A percentile compares a stretch with the other conserved stretches of the same genome.
Evolutionary conservation across 2,113 vertebrate species (phyloP).

Genomic region (Theropithecus gelada): DNA sequence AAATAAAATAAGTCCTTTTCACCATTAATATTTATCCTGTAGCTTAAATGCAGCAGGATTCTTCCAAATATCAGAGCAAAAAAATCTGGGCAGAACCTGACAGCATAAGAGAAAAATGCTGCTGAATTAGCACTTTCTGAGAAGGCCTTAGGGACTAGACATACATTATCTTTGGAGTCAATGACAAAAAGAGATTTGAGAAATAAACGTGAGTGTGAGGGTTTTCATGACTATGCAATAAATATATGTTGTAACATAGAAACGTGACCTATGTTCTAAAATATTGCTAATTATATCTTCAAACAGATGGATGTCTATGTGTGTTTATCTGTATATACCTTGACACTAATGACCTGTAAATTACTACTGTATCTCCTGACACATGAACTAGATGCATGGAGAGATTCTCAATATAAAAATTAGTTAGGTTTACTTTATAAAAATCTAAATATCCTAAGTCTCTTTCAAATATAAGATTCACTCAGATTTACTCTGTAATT

Average conservation of each 20-base stretch:
- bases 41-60: neutral
- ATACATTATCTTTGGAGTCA: conserved; percentile 24
- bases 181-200: conserved; percentile 42
- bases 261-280: neutral
- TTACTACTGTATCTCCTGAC: neutral
- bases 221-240: neutral
- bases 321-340: neutral
- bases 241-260: neutral
- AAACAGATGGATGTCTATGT: neutral
- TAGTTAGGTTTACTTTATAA: neutral
- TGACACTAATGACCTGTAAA: neutral
- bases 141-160: neutral
- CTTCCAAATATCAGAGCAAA: conserved; percentile 1
- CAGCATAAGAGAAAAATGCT: conserved; percentile 18
- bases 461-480: neutral
- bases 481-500: neutral
- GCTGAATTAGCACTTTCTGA: conserved; percentile 37
- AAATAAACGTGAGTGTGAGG: conserved; percentile 39
- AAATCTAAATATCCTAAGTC: neutral
- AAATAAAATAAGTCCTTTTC: neutral
- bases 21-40: neutral
- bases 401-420: neutral
- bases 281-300: neutral
- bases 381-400: neutral
- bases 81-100: conserved; percentile 24